Conservation (phyloP, 2,113 vertebrate genomes). For the Lamprologus speciosus region DNA sequence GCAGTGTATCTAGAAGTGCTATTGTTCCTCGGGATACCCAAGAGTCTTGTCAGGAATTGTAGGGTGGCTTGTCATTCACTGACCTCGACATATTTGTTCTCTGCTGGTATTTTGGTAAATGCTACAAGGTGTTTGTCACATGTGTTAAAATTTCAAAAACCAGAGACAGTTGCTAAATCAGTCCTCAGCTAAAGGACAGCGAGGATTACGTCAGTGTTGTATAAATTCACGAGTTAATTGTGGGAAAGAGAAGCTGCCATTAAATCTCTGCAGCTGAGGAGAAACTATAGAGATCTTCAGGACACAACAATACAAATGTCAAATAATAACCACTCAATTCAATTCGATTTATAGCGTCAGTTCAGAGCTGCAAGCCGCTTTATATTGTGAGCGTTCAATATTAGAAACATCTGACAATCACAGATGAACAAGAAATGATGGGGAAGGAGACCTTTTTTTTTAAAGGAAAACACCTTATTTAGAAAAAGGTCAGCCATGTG, state of each 20-base stretch:
- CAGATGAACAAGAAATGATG: neutral
- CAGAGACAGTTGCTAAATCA: neutral
- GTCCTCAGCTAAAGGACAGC: neutral
- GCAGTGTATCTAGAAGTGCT: slow-evolving; percentile 37
- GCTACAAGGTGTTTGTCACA: slow-evolving; percentile 1
- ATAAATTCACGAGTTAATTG: neutral
- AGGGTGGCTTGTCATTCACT: slow-evolving; percentile 50
- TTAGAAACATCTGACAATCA: neutral
- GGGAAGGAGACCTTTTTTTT: neutral
- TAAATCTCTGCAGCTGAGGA: neutral
- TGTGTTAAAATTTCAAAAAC: neutral
- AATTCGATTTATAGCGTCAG: accelerated
- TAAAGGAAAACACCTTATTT: neutral
- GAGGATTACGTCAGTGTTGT: neutral
- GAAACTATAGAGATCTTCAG: neutral
- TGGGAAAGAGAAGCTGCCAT: neutral
- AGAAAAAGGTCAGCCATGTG: neutral
- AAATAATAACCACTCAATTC: neutral
- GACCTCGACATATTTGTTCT: slow-evolving; percentile 40
- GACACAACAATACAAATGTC: neutral
- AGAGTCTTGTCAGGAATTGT: slow-evolving; percentile 35
- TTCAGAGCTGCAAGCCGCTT: neutral
- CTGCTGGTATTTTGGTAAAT: slow-evolving; percentile 11
- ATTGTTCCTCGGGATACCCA: slow-evolving; percentile 28
- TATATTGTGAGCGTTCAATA: neutral